A percentile compares a stretch with the other conserved stretches of the same genome.
Evolutionary conservation across 1,140 invertebrate species (phyloP).

Genomic region (Ceratina australensis): DNA sequence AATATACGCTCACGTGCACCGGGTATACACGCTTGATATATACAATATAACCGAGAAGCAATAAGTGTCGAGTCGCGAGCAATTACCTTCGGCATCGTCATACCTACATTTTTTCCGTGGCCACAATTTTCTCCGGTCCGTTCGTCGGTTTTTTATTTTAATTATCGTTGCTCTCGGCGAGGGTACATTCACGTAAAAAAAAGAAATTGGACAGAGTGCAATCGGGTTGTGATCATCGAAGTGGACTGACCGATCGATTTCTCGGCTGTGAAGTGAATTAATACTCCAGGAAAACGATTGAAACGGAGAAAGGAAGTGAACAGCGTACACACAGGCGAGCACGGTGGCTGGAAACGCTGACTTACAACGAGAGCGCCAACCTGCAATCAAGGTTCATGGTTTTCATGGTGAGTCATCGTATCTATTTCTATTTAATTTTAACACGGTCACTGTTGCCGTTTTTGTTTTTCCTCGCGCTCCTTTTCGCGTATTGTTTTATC

Average conservation of each 20-base stretch:
- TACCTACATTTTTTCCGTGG: background rate
- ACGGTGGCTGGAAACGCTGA: slow-evolving; percentile 78
- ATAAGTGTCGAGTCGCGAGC: slow-evolving; percentile 31
- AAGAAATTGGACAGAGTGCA: slow-evolving; percentile 29
- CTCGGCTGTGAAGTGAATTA: slow-evolving; percentile 54
- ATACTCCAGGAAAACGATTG: slow-evolving; percentile 46
- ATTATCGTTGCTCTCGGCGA: slow-evolving; percentile 5
- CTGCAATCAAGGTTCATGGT: slow-evolving; percentile 81
- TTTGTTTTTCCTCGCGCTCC: background rate
- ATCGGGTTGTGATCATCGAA: slow-evolving; percentile 39
- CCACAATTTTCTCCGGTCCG: background rate
- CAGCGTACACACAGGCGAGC: slow-evolving; percentile 61
- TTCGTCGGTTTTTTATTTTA: background rate
- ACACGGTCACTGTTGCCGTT: background rate
- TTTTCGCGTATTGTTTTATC: background rate
- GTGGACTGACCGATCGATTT: slow-evolving; percentile 48
- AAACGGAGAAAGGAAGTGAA: slow-evolving; percentile 58
- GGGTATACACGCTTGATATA: background rate
- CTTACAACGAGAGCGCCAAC: slow-evolving; percentile 79
- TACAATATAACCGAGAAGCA: slow-evolving; percentile 28
- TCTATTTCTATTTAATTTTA: slow-evolving; percentile 45
- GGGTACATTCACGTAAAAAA: background rate
- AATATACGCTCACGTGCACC: background rate
- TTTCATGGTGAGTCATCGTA: slow-evolving; percentile 78
- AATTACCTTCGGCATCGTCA: slow-evolving; percentile 28